Evolutionary conservation across 1,140 invertebrate species (phyloP), one percentile per base, ranked within the genome.

Genomic region (Drosophila ironensis): DNA sequence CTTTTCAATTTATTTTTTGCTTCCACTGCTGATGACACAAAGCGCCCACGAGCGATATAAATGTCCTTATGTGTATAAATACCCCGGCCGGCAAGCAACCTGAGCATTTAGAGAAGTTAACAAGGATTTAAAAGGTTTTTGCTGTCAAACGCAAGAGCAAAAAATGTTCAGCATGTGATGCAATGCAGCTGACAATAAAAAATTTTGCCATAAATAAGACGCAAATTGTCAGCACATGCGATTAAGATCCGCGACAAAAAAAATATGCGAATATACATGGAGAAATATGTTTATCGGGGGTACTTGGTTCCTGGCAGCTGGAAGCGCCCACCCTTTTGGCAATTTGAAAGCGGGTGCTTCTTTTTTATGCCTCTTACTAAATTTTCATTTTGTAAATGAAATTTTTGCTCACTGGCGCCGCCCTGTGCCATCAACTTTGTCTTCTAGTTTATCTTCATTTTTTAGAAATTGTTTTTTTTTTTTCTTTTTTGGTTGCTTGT

Each of bases 61-160:
- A 57, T 53, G 56, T 44, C 33, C 14, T 50, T 42, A 45, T 47
- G 5, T 11, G 35, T 9, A 28, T 37, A 51, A 6, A 47, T 44
- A 28, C 52, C 30, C 33, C 33, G 33, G 33, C 1, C 9, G 28
- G 28, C 1, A 3, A 14, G 67, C 67, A 81, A 87, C 77, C 73
- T 75, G 77, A 66, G 71, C 70, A 72, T 87, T 87, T 87, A 75
- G 74, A 67, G 61, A 87, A 87, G 70, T 87, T 87, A 87, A 87
- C 82, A 87, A 75, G 82, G 84, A 87, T 87, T 87, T 87, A 87
- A 87, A 87, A 87, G 84, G 84, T 82, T 87, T 87, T 87, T 60
- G 44, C 84, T 87, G 82, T 87, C 82, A 87, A 75, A 63, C 74
- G 44, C 76, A 74, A 38, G 41, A 22, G 56, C 46, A 66, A 6